Percentiles rank a stretch among this genome's conserved stretches.
Conservation (phyloP, 2,888 invertebrate genomes). For the Clunio marinus region DNA sequence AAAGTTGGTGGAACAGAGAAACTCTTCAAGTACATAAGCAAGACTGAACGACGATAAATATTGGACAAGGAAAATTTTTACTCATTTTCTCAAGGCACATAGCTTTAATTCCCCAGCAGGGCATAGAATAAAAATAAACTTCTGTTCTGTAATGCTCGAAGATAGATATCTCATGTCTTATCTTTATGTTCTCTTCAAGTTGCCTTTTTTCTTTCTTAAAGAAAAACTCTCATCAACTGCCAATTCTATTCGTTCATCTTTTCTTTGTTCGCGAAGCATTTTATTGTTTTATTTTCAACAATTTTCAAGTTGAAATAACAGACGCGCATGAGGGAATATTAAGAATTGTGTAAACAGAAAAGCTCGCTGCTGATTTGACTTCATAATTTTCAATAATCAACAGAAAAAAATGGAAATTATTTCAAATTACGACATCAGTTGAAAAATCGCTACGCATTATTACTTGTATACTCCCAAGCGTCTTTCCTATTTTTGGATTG, state of each 20-base stretch:
- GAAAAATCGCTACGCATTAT: no score
- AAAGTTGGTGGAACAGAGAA: neutral
- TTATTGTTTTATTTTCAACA: neutral
- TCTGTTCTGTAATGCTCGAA: neutral
- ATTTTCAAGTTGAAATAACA: neutral
- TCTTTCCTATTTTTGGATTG: no score
- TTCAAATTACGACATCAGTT: no score
- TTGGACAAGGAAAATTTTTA: neutral
- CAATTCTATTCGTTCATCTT: neutral
- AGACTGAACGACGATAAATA: neutral
- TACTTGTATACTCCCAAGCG: no score
- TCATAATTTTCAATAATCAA: neutral
- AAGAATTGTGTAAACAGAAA: neutral
- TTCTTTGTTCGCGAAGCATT: neutral
- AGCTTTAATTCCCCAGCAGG: conserved; percentile 32
- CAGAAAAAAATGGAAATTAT: neutral
- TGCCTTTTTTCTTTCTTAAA: no score
- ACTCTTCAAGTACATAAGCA: no score
- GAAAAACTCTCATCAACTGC: neutral
- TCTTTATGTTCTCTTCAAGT: neutral
- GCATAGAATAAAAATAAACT: neutral
- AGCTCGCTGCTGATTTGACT: neutral
- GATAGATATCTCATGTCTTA: neutral
- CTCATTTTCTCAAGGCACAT: neutral
- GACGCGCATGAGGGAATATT: neutral